Conservation (phyloP, 2,113 vertebrate species). For the Cephalopholis sonnerati region DNA sequence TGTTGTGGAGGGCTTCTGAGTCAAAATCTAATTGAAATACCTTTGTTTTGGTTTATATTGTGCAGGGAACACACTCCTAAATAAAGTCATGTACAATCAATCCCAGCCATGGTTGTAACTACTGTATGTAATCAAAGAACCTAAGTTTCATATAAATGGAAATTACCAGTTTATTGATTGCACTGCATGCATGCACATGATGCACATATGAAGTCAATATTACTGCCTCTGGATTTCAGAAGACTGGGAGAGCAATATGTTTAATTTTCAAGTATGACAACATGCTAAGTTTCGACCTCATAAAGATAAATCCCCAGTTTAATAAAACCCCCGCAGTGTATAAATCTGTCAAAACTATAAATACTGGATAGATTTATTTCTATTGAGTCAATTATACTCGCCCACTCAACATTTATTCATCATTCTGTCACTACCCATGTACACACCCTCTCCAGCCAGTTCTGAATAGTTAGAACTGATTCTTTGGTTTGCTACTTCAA, state of each 20-base stretch:
- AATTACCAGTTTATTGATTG: neutral
- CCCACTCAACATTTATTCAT: neutral
- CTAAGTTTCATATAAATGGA: neutral
- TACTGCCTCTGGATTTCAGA: neutral
- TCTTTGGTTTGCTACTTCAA: neutral
- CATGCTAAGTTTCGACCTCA: neutral
- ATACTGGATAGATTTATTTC: neutral
- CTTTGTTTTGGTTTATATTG: neutral
- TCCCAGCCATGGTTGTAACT: neutral
- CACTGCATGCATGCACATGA: neutral
- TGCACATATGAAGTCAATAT: neutral
- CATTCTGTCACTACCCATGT: neutral
- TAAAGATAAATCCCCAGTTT: neutral
- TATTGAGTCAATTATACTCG: neutral
- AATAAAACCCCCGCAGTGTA: neutral
- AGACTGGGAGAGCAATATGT: neutral
- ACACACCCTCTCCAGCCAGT: neutral
- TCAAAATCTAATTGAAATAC: neutral
- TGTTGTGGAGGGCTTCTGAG: neutral
- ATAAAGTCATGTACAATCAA: neutral
- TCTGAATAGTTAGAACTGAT: neutral
- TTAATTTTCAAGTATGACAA: neutral
- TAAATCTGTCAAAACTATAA: conserved; percentile 12
- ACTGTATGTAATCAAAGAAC: neutral
- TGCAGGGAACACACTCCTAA: neutral